phyloP scores from a whole-genome alignment of 2,797 vertebrate species.

The Nyctalus aviator region DNA sequence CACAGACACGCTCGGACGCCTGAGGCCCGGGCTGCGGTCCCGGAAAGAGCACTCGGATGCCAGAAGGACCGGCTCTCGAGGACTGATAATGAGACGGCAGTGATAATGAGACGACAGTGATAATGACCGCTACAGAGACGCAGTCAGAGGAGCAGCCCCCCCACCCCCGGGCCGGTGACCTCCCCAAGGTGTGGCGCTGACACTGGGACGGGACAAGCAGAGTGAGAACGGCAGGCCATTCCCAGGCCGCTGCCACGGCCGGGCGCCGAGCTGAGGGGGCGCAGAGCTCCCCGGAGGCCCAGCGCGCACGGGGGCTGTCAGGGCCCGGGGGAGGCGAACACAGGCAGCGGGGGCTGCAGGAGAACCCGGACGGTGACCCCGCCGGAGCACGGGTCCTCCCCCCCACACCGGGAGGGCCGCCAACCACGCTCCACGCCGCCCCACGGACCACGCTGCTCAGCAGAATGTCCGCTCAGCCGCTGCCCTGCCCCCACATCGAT shows the following conservation, averaged over 20 bases:
- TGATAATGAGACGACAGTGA: too few species aligned
- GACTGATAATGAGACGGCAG: not conserved
- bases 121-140: not conserved
- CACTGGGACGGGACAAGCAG: not conserved
- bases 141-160: not conserved
- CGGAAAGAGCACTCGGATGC: not conserved
- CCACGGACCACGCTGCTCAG: not conserved
- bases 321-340: not conserved
- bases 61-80: not conserved
- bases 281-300: not conserved
- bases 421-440: not conserved
- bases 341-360: not conserved
- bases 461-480: not conserved
- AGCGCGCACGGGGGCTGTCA: too few species aligned
- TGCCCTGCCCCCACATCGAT: not conserved
- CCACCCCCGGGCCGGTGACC: not conserved
- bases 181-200: not conserved
- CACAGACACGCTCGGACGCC: too few species aligned
- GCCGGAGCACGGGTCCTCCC: fast-evolving
- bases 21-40: not conserved
- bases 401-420: not conserved
- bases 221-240: not conserved
- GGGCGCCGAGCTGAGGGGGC: too few species aligned
- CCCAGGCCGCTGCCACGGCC: fast-evolving
- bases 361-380: too few species aligned